Evolutionary conservation across 2,888 invertebrate genomes (phyloP), one percentile per base, ranked within the genome.

Genomic region (Limulus polyphemus): DNA sequence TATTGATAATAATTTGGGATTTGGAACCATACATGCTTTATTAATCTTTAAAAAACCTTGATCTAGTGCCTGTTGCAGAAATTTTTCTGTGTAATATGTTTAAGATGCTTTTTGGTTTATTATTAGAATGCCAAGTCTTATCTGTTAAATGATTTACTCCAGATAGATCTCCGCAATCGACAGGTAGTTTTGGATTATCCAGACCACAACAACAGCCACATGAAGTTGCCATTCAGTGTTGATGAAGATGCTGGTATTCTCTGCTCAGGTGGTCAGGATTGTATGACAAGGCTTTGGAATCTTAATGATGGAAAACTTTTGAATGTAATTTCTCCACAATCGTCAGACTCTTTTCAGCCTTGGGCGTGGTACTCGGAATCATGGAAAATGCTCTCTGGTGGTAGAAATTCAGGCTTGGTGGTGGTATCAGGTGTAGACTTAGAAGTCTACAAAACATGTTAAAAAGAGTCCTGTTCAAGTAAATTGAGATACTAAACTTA

Each of bases 261-360:
- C 4, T 62, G 62, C 56, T 55, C 62, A 14, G 58, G 56, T 13
- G 62, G 62, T 14, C 47, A 12, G 0, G 62, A 62, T 16, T 52
- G 59, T n/a, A 11, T 59, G n/a, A 62, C 59, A 11, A 12, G 56
- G 7, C 32, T 62, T 14, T 62, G 62, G 62, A 58, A 56, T 49
- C 56, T 59, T 4, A 13, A 51, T 47, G 47, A 56, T 16, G 62
- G 62, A 14, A 14, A 50, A 16, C 59, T 47, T 10, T 47, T 62
- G 7, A 46, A 49, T 46, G 14, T 48, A 2, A 51, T 62, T 16
- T 16, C 47, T 32, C 62, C 62, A 49, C 17, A n/a, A 11, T 56
- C 32, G 3, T 32, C 32, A 32, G 32, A 54, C 14, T 16, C 11
- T 54, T 54, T 17, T n/a, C 54, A 54, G 32, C 54, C 54, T 11